Percentiles rank a stretch among this genome's conserved stretches.
phyloP scores from a whole-genome alignment of 2,113 vertebrate genomes.

The Tiliqua scincoides region DNA sequence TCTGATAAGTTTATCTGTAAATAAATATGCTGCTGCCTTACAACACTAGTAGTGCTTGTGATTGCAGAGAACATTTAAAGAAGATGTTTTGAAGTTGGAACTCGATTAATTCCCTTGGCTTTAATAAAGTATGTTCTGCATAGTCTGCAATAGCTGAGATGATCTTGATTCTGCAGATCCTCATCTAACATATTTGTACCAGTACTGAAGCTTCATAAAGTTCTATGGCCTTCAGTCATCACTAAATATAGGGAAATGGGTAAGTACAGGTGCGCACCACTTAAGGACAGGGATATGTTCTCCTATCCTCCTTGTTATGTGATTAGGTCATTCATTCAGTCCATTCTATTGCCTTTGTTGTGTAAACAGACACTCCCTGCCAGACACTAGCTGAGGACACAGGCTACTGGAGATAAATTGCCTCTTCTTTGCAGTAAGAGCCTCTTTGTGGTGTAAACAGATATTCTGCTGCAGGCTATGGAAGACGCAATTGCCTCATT shows the following conservation, averaged over 20 bases:
- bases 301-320: no score
- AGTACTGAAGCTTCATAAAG: neutral
- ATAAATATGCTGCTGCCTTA: neutral
- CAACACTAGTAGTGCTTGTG: neutral
- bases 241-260: fast-evolving
- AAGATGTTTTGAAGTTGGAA: neutral
- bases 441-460: no score
- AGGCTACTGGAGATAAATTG: no score
- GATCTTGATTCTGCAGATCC: neutral
- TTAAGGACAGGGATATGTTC: no score
- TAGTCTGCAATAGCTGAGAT: neutral
- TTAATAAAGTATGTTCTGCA: neutral
- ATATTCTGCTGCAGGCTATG: no score
- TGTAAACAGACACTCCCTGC: no score
- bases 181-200: neutral
- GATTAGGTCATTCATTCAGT: no score
- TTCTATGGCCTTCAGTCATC: neutral
- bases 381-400: no score
- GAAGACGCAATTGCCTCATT: no score
- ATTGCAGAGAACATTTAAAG: neutral
- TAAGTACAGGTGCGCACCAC: neutral
- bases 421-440: no score
- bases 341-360: no score
- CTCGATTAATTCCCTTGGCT: neutral
- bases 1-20: neutral